Evolutionary conservation across 1,140 invertebrate species (phyloP).

Genomic region (Nixonia krombeini): DNA sequence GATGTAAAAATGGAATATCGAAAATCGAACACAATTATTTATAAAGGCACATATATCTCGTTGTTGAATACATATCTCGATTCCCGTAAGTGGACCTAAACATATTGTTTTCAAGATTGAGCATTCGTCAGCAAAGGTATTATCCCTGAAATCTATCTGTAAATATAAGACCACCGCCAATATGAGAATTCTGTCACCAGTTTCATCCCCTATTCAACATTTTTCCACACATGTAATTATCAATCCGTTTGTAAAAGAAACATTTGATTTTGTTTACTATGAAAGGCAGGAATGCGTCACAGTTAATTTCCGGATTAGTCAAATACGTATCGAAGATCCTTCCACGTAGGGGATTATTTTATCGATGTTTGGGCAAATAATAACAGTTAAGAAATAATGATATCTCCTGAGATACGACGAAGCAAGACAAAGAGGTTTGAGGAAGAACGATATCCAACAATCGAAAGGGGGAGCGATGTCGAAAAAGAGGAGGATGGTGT

Average conservation of each 20-base stretch:
- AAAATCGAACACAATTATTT: no score
- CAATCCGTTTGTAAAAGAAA: no score
- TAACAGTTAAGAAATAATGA: slow-evolving; percentile 48
- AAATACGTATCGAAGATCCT: no score
- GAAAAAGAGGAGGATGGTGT: no score
- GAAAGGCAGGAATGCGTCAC: no score
- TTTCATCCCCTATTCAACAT: slow-evolving; percentile 62
- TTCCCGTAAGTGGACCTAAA: no score
- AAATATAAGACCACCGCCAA: slow-evolving; percentile 47
- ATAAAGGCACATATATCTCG: no score
- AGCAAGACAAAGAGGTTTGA: slow-evolving; percentile 46
- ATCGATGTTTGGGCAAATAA: slow-evolving; percentile 40
- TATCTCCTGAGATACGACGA: slow-evolving; percentile 32
- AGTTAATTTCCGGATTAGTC: no score
- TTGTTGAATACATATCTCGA: slow-evolving; percentile 26
- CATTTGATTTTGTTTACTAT: no score
- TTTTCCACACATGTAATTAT: slow-evolving; percentile 25
- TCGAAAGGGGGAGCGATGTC: slow-evolving; percentile 22
- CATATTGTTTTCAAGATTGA: slow-evolving; percentile 48
- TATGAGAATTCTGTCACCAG: slow-evolving; percentile 50
- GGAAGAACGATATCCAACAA: slow-evolving; percentile 47
- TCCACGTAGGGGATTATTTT: no score
- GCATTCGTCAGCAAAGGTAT: slow-evolving; percentile 13
- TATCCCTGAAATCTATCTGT: slow-evolving; percentile 47
- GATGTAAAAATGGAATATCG: no score